phyloP scores from a whole-genome alignment of 2,113 vertebrate species.

The Scartelaos histophorus region DNA sequence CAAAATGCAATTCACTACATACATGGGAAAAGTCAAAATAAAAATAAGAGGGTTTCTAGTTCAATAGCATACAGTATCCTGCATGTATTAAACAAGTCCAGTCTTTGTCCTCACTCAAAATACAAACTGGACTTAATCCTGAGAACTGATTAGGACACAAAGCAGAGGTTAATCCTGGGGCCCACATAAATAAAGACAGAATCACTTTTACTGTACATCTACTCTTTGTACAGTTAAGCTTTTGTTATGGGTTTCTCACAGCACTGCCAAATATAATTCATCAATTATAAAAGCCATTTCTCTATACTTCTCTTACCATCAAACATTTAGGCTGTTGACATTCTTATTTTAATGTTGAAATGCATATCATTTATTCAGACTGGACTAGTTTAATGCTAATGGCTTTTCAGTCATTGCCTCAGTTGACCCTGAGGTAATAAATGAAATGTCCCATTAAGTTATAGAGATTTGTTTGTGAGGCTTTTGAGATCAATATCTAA shows the following conservation, averaged over 20 bases:
- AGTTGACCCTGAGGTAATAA: background rate
- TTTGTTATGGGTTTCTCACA: constrained; percentile 17
- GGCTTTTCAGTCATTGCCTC: background rate
- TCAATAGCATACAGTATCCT: background rate
- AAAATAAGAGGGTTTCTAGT: too few species aligned
- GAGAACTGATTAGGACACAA: constrained; percentile 44
- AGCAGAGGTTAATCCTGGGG: constrained; percentile 35
- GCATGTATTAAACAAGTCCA: constrained; percentile 2
- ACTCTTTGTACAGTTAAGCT: constrained; percentile 1
- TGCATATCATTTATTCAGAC: constrained; percentile 10
- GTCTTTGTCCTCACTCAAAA: constrained; percentile 24
- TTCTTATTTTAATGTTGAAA: constrained; percentile 42
- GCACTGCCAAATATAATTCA: constrained; percentile 10
- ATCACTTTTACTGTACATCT: constrained; percentile 28
- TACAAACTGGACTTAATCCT: constrained; percentile 27
- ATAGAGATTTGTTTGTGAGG: constrained; percentile 12
- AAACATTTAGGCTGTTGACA: constrained; percentile 43
- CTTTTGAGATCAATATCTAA: background rate
- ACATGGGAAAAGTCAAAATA: too few species aligned
- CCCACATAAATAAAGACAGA: constrained; percentile 31
- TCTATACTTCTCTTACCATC: background rate
- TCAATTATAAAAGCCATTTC: constrained; percentile 2
- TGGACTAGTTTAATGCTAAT: too few species aligned
- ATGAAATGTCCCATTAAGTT: constrained; percentile 12
- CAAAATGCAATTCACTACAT: background rate